phyloP scores from a whole-genome alignment of 2,888 invertebrate genomes.

The Thecocarcelia acutangulata region DNA sequence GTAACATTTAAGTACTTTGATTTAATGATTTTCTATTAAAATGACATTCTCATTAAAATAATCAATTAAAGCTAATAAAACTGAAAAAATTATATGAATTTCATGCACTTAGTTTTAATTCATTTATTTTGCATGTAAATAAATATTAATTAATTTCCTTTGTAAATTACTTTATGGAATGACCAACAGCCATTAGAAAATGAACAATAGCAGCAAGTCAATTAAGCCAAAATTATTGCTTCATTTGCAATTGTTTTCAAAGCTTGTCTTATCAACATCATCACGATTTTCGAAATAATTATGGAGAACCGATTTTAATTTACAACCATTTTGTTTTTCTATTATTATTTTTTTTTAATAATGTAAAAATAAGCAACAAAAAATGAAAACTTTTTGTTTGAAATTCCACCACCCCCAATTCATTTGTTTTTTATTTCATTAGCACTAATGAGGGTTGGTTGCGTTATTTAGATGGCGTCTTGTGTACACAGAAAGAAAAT shows the following conservation, averaged over 20 bases:
- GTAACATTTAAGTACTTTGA: conserved; percentile 5
- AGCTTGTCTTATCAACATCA: neutral
- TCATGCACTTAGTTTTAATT: conserved; percentile 44
- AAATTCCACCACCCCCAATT: conserved; percentile 32
- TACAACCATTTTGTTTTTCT: conserved; percentile 50
- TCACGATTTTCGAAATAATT: neutral
- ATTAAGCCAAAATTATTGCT: conserved; percentile 53
- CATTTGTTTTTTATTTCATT: conserved; percentile 42
- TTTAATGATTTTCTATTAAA: conserved; percentile 54
- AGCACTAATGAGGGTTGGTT: conserved; percentile 54
- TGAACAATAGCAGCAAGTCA: conserved; percentile 38
- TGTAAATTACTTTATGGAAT: conserved; percentile 71
- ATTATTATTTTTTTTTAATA: neutral
- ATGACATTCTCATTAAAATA: conserved; percentile 18
- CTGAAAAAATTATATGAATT: neutral
- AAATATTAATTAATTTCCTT: conserved; percentile 62
- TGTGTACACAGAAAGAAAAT: neutral
- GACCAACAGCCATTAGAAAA: conserved; percentile 70
- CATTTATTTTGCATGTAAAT: conserved; percentile 28
- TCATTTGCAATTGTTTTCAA: conserved; percentile 16
- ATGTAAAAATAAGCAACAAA: conserved; percentile 15
- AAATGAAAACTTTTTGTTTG: conserved; percentile 31
- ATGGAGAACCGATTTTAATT: conserved; percentile 13
- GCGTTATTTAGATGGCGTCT: neutral
- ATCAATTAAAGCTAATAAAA: neutral